These are phyloP conservation scores for Trichacis sp. DNA, from an alignment of 2,888 invertebrate genomes.

Conservation along the genomic window DNA sequence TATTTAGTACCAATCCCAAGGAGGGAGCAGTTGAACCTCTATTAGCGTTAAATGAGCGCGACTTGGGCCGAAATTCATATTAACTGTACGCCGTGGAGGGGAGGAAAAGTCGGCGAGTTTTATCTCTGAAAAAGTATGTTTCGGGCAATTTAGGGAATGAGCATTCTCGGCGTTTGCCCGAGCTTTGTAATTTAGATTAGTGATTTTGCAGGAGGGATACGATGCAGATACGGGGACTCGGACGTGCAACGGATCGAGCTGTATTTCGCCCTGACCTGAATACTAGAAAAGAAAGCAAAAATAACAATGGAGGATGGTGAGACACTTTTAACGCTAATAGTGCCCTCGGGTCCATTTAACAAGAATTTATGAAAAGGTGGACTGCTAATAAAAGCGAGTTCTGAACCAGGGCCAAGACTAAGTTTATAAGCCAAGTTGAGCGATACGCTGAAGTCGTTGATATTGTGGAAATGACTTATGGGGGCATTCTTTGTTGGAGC, in stretches of 20 bases:
- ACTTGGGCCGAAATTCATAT: background rate
- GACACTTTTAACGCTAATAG: conserved; percentile 45
- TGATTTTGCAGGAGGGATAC: conserved; percentile 14
- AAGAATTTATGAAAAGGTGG: conserved; percentile 41
- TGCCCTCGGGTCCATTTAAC: conserved; percentile 48
- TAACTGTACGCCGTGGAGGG: background rate
- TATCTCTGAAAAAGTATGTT: conserved; percentile 16
- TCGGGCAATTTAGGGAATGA: conserved; percentile 16
- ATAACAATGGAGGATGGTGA: conserved; percentile 21
- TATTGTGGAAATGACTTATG: background rate
- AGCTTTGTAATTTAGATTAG: conserved; percentile 22
- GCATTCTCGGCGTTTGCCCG: conserved; percentile 10
- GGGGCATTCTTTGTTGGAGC: background rate
- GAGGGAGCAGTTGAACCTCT: no score
- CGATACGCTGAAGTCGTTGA: conserved; percentile 19
- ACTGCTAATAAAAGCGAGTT: conserved; percentile 49
- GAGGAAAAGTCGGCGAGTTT: background rate
- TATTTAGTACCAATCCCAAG: no score
- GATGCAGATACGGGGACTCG: conserved; percentile 6
- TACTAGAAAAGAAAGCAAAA: conserved; percentile 30
- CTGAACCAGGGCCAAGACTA: conserved; percentile 47
- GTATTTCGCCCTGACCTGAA: conserved; percentile 35
- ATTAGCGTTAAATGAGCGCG: background rate
- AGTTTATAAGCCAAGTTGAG: conserved; percentile 38
- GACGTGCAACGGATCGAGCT: conserved; percentile 4